These are phyloP conservation scores for Pantherophis alleghaniensis DNA, from an alignment of 2,797 vertebrate species.

Conservation along the genomic window DNA sequence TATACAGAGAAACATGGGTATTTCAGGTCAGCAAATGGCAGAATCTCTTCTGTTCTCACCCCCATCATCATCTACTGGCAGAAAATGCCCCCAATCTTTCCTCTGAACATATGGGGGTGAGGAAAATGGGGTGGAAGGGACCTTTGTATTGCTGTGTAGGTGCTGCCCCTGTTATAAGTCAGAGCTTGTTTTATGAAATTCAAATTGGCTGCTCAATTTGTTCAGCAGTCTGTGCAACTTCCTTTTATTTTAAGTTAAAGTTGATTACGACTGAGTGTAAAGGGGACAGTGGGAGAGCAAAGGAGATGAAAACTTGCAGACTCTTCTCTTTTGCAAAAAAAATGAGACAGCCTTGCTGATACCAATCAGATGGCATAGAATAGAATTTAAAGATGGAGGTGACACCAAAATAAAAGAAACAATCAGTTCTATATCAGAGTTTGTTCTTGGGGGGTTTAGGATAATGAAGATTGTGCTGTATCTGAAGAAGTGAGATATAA, in stretches of 20 bases:
- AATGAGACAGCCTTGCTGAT: background rate
- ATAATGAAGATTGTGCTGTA: background rate
- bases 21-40: background rate
- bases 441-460: background rate
- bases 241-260: background rate
- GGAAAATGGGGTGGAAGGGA: background rate
- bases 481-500: background rate
- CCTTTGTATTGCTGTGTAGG: background rate
- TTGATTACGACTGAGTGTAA: background rate
- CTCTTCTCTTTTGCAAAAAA: background rate
- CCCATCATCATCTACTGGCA: background rate
- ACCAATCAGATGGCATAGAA: background rate
- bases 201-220: background rate
- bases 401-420: background rate
- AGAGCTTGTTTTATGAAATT: background rate
- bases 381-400: background rate
- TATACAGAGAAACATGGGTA: background rate
- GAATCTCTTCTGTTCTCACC: background rate
- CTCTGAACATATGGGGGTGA: background rate
- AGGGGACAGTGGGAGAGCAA: background rate
- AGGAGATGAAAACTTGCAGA: background rate
- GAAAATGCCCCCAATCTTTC: background rate
- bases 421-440: background rate
- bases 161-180: background rate
- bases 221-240: background rate